Base-by-base conservation (phyloP, 2,888 invertebrate species). In the Hermaeophaga mercurialis region DNA sequence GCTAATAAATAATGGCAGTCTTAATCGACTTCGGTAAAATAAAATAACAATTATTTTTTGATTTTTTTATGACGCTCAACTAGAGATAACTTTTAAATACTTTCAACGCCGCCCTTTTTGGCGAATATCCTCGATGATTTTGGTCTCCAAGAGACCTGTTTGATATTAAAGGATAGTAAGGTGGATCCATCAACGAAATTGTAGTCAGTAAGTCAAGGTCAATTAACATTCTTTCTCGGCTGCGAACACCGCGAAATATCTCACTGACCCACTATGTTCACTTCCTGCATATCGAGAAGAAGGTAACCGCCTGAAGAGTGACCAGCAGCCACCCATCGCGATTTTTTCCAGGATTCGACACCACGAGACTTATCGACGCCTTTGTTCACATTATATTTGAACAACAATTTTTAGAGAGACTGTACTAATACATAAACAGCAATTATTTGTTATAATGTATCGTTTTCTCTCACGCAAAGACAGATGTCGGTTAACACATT, bases 181-280 rank as follows among this genome's bases (percentile, higher is more conserved):
- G 39, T 34, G 56, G 49, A 17, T n/a, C 58, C 52, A 48, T 48
- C 38, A 41, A 44, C 58, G 36, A 61, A 58, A 61, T 56, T 56
- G 26, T 46, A 45, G 46, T 48, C 57, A 60, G 56, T 58, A 55
- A 66, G 73, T 72, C 71, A 73, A 72, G 73, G 73, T 71, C 71
- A 72, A 64, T 61, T 66, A 58, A 67, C 72, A 72, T 72, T 72
- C 72, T 69, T 66, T 64, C 62, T 56, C 54, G 61, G 64, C 61
- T 66, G 68, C 65, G 59, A 64, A 60, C 33, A 11, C 48, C 62
- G 64, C 62, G 65, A 68, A 68, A 67, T 70, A 69, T 66, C 68
- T 69, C 68, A 71, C 69, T 73, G 72, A 73, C 73, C 73, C 60
- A 73, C 67, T 67, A 72, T 70, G 70, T 71, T 67, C 69, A 71